Evolutionary conservation across 2,888 invertebrate species (phyloP), one percentile per base, ranked within the genome.

Genomic region (Trissoscelio sp.): DNA sequence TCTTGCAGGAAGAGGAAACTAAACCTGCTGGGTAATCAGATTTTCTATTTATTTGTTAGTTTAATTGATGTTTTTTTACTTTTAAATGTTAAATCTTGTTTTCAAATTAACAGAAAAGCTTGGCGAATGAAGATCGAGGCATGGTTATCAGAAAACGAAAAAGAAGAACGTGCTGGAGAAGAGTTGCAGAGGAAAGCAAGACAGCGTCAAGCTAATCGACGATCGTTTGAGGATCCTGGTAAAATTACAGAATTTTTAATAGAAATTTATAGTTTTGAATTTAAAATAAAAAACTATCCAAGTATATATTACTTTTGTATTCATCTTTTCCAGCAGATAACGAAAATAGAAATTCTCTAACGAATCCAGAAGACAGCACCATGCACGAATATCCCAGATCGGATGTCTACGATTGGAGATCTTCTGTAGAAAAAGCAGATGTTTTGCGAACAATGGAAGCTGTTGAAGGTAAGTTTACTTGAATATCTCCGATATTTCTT

Each of bases 61-160:
- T 20, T 57, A 39, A 18, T 1, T n/a, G 16, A 6, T 18, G n/a
- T 67, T 64, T 62, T 64, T 62, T 44, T 14, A 31, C 34, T 22
- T 44, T 12, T 22, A 3, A 39, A 39, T 39, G 3, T 16, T 14
- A 7, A 31, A 46, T 24, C 11, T 34, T 55, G 67, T 89, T 88
- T 57, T 18, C 2, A 37, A 24, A 34, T 20, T 31, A 37, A 74
- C 11, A 93, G 91, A 85, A 96, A 95, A 92, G 96, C 97, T 88
- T 97, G 97, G 96, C 93, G 96, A 57, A 96, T 97, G 90, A 97
- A 97, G 91, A 97, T 97, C 88, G 97, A 97, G 91, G 96, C 96
- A 4, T 97, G 97, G 97, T 92, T 97, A 82, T 95, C 96, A 85
- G 96, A 96, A 74, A 97, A 96, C 92, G 96, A 96, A 89, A 95